phyloP scores from a whole-genome alignment of 2,113 vertebrate species.

The Scolopax mira region DNA sequence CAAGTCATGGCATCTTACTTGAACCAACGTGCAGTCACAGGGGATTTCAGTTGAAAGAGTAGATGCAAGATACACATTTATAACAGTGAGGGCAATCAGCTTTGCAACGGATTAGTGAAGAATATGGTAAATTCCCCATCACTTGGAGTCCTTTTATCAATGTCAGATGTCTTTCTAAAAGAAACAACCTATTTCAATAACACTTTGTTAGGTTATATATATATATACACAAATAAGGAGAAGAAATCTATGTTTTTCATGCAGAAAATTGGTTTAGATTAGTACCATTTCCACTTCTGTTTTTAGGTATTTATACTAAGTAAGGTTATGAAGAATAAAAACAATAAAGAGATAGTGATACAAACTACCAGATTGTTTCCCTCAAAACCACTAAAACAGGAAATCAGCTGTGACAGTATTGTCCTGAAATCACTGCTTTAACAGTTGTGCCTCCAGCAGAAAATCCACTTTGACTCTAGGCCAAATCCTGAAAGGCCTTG shows the following conservation, averaged over 20 bases:
- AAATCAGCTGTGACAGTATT: neutral
- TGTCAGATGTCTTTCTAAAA: conserved; percentile 21
- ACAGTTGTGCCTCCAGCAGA: neutral
- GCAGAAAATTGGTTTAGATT: conserved; percentile 1
- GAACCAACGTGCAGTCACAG: conserved; percentile 17
- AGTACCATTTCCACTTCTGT: neutral
- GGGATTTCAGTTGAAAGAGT: conserved; percentile 34
- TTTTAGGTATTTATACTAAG: neutral
- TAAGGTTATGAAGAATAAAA: neutral
- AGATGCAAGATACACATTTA: conserved; percentile 40
- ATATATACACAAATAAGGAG: neutral
- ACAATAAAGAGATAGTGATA: neutral
- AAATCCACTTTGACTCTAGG: neutral
- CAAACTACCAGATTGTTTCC: neutral
- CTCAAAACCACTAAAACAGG: neutral
- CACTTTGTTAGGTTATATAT: neutral
- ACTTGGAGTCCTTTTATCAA: conserved; percentile 39
- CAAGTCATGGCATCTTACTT: conserved; percentile 53
- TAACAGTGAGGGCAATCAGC: conserved; percentile 39
- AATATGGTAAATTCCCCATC: conserved; percentile 25
- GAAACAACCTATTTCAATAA: conserved; percentile 30
- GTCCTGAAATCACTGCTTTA: neutral
- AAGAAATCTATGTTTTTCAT: neutral
- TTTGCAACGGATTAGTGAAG: conserved; percentile 24
- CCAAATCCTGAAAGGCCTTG: neutral